Conservation (phyloP, 2,888 invertebrate species). For the Mechanitis mazaeus region DNA sequence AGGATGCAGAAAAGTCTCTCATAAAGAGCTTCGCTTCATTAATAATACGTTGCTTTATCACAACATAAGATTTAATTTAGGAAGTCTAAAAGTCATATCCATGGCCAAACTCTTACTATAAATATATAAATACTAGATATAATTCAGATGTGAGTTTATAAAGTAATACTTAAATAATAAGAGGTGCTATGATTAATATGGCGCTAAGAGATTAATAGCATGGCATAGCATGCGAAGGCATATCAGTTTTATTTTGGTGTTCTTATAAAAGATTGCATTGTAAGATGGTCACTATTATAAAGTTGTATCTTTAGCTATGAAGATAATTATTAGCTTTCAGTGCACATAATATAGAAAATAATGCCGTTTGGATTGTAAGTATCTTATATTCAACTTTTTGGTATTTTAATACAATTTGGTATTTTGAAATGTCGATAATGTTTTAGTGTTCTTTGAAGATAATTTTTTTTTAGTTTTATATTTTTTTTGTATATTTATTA, state of each 20-base stretch:
- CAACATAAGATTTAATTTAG: too few species aligned
- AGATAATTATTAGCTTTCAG: conserved; percentile 2
- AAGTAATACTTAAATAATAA: too few species aligned
- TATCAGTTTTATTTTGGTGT: conserved; percentile 7
- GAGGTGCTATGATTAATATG: neutral
- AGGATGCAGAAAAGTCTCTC: too few species aligned
- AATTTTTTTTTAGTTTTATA: conserved; percentile 6
- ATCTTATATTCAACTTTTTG: neutral
- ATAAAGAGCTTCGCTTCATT: too few species aligned
- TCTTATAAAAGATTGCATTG: conserved; percentile 38
- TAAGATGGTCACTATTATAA: conserved; percentile 26
- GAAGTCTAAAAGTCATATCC: too few species aligned
- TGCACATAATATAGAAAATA: conserved; percentile 16
- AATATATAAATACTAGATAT: too few species aligned
- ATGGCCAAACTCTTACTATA: too few species aligned
- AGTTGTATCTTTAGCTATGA: conserved; percentile 21
- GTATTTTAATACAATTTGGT: neutral
- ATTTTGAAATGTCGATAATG: too few species aligned
- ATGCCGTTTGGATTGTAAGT: conserved; percentile 60
- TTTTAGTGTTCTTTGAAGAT: too few species aligned
- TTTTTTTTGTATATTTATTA: too few species aligned
- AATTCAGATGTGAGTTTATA: too few species aligned
- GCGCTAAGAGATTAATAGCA: neutral
- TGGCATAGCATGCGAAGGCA: conserved; percentile 7
- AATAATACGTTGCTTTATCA: too few species aligned